phyloP scores from a whole-genome alignment of 64 coral and sea anemone species.

The Pachyseris speciosa region DNA sequence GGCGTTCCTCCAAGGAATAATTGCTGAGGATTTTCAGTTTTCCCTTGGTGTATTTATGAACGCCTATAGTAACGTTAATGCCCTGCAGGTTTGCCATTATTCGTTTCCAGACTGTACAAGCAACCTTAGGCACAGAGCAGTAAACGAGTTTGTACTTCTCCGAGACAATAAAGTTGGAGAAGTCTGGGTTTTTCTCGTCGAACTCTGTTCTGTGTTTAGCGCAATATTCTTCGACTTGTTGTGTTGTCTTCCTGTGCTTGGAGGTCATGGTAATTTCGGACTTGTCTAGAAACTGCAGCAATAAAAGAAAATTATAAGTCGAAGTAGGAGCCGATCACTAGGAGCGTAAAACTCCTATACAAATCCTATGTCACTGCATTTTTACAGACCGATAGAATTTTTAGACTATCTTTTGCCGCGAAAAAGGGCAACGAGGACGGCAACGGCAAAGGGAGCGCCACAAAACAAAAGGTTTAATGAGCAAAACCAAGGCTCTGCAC shows the following conservation, averaged over 20 bases:
- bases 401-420: too few species aligned
- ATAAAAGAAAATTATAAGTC: background rate
- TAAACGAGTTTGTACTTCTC: slow-evolving; percentile 72
- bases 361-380: background rate
- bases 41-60: slow-evolving; percentile 50
- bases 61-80: background rate
- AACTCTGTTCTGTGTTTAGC: background rate
- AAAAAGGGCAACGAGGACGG: too few species aligned
- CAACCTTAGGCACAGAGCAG: slow-evolving; percentile 67
- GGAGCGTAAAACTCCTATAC: background rate
- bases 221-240: background rate
- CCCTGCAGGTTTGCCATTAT: slow-evolving; percentile 46
- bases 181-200: slow-evolving; percentile 6
- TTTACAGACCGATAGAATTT: too few species aligned
- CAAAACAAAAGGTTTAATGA: too few species aligned
- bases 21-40: slow-evolving; percentile 57
- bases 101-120: slow-evolving; percentile 65
- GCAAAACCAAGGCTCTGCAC: too few species aligned
- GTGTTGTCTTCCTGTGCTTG: background rate
- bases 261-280: background rate
- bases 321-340: background rate
- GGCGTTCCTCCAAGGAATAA: slow-evolving; percentile 26
- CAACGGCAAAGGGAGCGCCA: too few species aligned
- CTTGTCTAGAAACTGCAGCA: background rate
- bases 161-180: slow-evolving; percentile 58